These are phyloP conservation scores for Lepidotrigona ventralis DNA, from an alignment of 1,140 invertebrate genomes.

Conservation along the genomic window DNA sequence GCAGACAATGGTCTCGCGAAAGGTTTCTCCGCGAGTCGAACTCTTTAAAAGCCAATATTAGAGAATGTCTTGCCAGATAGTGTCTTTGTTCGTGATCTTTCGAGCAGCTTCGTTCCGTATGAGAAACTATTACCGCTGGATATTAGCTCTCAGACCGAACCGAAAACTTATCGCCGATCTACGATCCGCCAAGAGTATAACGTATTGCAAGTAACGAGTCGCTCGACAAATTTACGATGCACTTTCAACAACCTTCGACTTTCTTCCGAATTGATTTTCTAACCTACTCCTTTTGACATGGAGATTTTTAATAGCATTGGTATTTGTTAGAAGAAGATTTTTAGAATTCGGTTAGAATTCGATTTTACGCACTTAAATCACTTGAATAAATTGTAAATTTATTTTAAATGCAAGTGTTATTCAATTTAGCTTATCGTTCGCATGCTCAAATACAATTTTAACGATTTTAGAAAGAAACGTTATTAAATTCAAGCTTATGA, in stretches of 20 bases:
- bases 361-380: too few species aligned
- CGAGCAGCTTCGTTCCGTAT: neutral
- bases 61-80: constrained; percentile 13
- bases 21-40: constrained; percentile 8
- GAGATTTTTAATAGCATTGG: too few species aligned
- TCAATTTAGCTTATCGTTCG: too few species aligned
- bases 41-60: constrained; percentile 27
- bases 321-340: too few species aligned
- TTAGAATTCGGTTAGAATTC: too few species aligned
- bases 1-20: constrained; percentile 30
- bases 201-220: constrained; percentile 6
- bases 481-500: neutral
- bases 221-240: neutral
- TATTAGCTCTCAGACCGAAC: neutral
- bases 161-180: constrained; percentile 12
- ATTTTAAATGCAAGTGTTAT: too few species aligned
- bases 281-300: too few species aligned
- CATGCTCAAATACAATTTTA: too few species aligned
- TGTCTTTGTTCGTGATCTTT: constrained; percentile 32
- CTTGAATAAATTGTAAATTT: too few species aligned
- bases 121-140: constrained; percentile 20
- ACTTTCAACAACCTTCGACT: too few species aligned
- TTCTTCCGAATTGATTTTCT: too few species aligned
- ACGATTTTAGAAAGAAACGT: neutral
- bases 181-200: neutral